These are phyloP conservation scores for Bufo bufo DNA, from an alignment of 2,113 vertebrate genomes.

Conservation along the genomic window DNA sequence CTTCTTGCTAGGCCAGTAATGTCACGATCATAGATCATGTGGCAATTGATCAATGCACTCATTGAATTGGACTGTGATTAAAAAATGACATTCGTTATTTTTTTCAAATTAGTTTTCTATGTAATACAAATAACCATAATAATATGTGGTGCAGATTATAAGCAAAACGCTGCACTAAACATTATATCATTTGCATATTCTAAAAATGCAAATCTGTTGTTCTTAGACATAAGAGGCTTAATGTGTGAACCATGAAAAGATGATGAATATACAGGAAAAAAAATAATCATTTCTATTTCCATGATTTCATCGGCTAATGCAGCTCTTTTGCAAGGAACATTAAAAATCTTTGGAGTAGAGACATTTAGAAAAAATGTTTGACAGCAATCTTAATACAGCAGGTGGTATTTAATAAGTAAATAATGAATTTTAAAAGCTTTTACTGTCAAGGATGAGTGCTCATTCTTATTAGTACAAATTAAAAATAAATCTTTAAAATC, in stretches of 20 bases:
- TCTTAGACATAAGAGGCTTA: constrained; percentile 43
- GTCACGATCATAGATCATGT: too few relatives aligned
- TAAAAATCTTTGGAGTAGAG: constrained; percentile 47
- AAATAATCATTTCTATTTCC: constrained; percentile 13
- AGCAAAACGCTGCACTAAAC: background rate
- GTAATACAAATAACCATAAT: background rate
- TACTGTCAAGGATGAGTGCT: constrained; percentile 58
- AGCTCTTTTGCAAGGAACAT: constrained; percentile 51
- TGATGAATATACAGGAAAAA: constrained; percentile 51
- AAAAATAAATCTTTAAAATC: constrained; percentile 59
- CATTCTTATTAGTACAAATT: constrained; percentile 59
- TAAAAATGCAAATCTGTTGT: constrained; percentile 38
- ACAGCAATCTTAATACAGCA: constrained; percentile 60
- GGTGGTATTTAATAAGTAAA: constrained; percentile 60
- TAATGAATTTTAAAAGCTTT: constrained; percentile 58
- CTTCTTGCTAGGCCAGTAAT: too few relatives aligned
- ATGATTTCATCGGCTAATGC: constrained; percentile 50
- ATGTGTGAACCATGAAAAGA: constrained; percentile 38
- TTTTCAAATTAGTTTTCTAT: background rate
- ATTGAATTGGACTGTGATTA: background rate
- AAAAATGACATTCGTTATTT: background rate
- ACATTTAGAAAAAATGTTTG: constrained; percentile 56
- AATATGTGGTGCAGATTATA: background rate
- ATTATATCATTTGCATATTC: constrained; percentile 12
- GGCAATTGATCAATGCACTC: background rate